phyloP scores from a whole-genome alignment of 2,888 invertebrate genomes.

The Phania funesta region DNA sequence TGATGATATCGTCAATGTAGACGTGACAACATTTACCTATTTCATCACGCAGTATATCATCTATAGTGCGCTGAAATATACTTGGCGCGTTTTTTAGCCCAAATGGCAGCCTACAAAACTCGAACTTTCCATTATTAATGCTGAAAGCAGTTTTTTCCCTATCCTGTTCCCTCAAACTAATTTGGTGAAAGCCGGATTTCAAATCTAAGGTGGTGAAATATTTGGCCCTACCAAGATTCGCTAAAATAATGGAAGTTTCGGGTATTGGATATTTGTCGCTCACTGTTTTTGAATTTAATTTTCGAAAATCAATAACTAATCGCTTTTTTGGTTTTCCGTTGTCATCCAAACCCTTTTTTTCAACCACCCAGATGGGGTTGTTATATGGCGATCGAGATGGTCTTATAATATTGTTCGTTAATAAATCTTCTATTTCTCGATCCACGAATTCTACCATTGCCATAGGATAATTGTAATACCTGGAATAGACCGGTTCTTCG shows the following conservation, averaged over 20 bases:
- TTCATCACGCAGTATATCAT: background rate
- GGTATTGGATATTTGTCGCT: background rate
- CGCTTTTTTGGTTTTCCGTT: background rate
- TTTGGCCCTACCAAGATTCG: background rate
- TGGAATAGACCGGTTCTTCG: background rate
- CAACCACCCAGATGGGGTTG: too few species aligned
- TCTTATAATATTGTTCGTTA: background rate
- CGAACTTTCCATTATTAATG: background rate
- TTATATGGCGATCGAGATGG: too few species aligned
- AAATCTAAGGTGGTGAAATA: background rate
- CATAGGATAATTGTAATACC: background rate
- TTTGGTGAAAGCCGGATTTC: background rate
- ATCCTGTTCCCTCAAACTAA: background rate
- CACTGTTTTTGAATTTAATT: background rate
- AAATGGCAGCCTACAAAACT: background rate
- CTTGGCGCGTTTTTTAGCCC: background rate
- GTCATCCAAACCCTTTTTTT: background rate
- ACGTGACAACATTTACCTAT: too few species aligned
- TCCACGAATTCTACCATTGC: background rate
- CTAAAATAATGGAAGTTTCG: background rate
- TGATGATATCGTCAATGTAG: background rate
- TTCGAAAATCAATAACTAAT: background rate
- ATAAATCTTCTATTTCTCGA: background rate
- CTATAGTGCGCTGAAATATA: background rate
- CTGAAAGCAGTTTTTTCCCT: background rate